These are phyloP conservation scores for Phengaris alcon DNA, from an alignment of 2,888 invertebrate genomes.

Conservation along the genomic window DNA sequence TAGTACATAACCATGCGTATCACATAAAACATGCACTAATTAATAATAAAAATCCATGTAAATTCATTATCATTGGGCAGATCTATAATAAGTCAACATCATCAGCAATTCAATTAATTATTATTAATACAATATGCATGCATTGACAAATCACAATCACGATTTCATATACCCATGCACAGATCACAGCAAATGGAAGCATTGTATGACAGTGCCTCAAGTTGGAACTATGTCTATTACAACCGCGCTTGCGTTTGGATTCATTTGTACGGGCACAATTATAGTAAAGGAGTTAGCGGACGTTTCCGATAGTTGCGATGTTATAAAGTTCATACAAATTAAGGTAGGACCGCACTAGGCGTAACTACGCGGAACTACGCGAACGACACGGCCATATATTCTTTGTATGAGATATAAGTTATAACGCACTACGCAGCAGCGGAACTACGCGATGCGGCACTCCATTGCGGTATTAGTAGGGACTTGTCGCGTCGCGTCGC, in stretches of 20 bases:
- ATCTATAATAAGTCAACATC: constrained; percentile 5
- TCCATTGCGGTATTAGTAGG: no score
- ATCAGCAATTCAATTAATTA: constrained; percentile 2
- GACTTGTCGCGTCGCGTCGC: no score
- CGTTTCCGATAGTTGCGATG: no score
- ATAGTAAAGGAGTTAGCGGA: no score
- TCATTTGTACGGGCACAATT: background rate
- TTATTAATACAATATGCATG: constrained; percentile 30
- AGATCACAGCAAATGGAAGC: constrained; percentile 36
- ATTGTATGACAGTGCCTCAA: constrained; percentile 12
- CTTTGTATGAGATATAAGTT: no score
- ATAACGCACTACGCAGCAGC: no score
- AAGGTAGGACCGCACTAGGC: no score
- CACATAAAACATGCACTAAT: constrained; percentile 7
- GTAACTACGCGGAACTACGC: no score
- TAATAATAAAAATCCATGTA: constrained; percentile 6
- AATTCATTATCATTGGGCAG: background rate
- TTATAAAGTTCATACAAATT: no score
- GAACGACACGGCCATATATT: no score
- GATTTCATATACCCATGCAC: constrained; percentile 34
- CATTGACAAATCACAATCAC: constrained; percentile 38
- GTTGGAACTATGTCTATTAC: background rate
- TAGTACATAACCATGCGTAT: background rate
- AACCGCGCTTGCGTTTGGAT: background rate
- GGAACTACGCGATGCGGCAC: no score